Evolutionary conservation across 2,888 invertebrate genomes (phyloP).

Genomic region (Spilarctia lutea): DNA sequence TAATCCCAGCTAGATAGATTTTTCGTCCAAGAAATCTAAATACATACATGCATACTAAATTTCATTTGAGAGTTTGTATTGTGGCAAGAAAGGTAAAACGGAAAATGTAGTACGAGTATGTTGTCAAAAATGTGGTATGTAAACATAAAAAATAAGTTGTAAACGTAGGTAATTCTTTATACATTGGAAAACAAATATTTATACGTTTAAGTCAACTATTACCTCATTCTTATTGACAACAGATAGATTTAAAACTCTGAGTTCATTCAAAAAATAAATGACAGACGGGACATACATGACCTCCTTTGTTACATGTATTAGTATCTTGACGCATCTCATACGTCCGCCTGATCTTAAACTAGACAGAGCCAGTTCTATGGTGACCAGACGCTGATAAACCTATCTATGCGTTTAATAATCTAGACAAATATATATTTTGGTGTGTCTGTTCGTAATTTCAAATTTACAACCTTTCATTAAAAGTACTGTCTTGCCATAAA

Average conservation of each 20-base stretch:
- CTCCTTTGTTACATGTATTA: no score
- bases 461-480: no score
- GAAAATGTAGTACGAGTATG: not conserved
- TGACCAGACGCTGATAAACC: not conserved
- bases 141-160: conserved; percentile 3
- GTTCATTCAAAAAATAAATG: not conserved
- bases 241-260: not conserved
- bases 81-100: not conserved
- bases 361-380: not conserved
- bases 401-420: no score
- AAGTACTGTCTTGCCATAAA: no score
- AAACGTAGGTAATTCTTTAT: conserved; percentile 5
- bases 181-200: conserved; percentile 16
- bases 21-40: no score
- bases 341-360: not conserved
- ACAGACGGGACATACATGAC: no score
- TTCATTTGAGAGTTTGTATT: not conserved
- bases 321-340: no score
- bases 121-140: conserved; percentile 9
- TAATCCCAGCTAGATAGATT: no score
- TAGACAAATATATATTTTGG: no score
- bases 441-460: no score
- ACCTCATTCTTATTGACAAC: conserved; percentile 12
- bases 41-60: not conserved
- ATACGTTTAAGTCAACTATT: conserved; percentile 6